phyloP scores from a whole-genome alignment of 2,797 vertebrate genomes.

The Threskiornis aethiopicus region DNA sequence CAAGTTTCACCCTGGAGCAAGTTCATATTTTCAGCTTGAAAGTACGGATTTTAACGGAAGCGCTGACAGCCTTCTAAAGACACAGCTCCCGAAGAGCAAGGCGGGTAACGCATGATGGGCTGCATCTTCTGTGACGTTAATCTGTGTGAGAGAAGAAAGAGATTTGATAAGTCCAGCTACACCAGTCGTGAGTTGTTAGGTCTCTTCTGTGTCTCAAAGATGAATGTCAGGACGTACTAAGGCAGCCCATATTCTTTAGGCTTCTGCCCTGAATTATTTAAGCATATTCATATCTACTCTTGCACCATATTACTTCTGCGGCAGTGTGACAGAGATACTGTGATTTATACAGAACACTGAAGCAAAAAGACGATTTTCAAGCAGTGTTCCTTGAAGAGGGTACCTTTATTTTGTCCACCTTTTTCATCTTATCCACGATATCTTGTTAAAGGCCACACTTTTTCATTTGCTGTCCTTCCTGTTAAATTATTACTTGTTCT shows the following conservation, averaged over 20 bases:
- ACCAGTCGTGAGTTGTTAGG: neutral
- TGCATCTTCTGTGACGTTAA: neutral
- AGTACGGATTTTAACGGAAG: neutral
- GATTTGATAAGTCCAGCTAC: neutral
- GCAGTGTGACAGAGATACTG: neutral
- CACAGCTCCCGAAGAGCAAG: too few relatives aligned
- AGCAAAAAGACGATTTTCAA: neutral
- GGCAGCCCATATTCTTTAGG: slow-evolving; percentile 16
- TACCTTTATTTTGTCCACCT: neutral
- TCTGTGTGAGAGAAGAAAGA: neutral
- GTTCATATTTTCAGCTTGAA: neutral
- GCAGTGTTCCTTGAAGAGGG: neutral
- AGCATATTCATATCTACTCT: neutral
- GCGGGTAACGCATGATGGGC: neutral
- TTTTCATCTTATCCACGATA: neutral
- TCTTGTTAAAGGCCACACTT: neutral
- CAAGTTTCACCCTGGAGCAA: neutral
- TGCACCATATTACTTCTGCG: neutral
- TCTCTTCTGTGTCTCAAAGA: neutral
- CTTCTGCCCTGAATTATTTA: neutral
- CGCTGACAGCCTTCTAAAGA: neutral
- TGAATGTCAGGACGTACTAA: neutral
- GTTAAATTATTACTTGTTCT: neutral
- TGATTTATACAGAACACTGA: neutral
- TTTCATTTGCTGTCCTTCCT: neutral